Evolutionary conservation across 2,113 vertebrate genomes (phyloP).

Genomic region (Platanista minor): DNA sequence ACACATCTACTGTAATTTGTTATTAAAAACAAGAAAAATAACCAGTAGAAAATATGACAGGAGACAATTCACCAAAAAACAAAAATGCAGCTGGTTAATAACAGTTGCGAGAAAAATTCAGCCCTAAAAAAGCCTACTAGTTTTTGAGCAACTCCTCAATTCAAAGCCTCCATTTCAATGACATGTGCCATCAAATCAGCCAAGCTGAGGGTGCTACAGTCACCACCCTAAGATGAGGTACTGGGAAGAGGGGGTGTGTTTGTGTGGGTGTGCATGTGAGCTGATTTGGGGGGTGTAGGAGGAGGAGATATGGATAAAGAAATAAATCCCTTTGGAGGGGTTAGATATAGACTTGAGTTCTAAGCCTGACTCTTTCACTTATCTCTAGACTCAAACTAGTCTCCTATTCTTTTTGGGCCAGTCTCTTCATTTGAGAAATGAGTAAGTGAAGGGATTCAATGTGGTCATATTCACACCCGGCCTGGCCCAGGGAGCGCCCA

Average conservation of each 20-base stretch:
- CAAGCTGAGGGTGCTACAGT: neutral
- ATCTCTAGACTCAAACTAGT: neutral
- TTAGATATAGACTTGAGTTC: neutral
- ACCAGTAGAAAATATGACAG: neutral
- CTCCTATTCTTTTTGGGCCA: neutral
- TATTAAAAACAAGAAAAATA: neutral
- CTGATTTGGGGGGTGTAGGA: rapidly evolving
- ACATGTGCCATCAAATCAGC: neutral
- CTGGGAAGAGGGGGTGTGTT: neutral
- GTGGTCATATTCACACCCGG: neutral
- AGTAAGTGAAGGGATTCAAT: neutral
- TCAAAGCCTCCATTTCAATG: neutral
- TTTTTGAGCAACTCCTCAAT: neutral
- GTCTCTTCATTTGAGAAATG: neutral
- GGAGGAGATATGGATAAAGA: neutral
- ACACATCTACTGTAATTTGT: too few species aligned
- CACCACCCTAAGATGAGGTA: neutral
- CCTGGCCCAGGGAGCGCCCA: neutral
- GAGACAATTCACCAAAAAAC: neutral
- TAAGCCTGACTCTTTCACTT: neutral
- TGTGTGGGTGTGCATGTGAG: rapidly evolving
- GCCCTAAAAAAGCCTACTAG: neutral
- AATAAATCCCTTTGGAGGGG: neutral
- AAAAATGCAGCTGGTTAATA: neutral
- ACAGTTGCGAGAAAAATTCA: neutral